Evolutionary conservation across 2,113 vertebrate genomes (phyloP).

Genomic region (Pomatorhinus ruficollis): DNA sequence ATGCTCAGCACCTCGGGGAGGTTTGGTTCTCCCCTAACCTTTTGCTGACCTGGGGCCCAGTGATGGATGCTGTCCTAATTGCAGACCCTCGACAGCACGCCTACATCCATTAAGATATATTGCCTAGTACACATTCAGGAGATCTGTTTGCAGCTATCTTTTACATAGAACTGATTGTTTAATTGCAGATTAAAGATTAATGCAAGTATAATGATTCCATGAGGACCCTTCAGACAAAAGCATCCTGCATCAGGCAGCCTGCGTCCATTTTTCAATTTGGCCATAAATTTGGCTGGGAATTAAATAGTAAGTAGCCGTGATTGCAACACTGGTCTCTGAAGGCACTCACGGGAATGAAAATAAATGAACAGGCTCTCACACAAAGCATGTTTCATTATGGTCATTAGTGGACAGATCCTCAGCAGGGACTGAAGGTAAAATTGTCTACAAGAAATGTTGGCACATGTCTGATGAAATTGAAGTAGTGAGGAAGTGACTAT

Average conservation of each 20-base stretch:
- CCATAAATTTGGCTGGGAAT: slow-evolving; percentile 90
- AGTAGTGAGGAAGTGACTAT: slow-evolving; percentile 17
- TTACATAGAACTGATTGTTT: slow-evolving; percentile 85
- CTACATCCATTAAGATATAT: slow-evolving; percentile 75
- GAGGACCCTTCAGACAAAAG: slow-evolving; percentile 82
- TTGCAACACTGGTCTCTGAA: slow-evolving; percentile 84
- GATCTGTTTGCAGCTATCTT: slow-evolving; percentile 81
- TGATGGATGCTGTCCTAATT: slow-evolving; percentile 75
- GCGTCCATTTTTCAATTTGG: slow-evolving; percentile 86
- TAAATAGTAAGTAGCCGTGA: slow-evolving; percentile 87
- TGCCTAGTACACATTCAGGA: slow-evolving; percentile 70
- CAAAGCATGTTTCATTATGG: slow-evolving; percentile 92
- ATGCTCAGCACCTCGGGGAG: slow-evolving; percentile 8
- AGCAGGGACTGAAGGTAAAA: slow-evolving; percentile 77
- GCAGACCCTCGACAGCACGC: neutral
- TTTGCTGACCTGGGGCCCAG: slow-evolving; percentile 56
- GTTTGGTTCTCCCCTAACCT: slow-evolving; percentile 68
- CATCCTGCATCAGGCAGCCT: slow-evolving; percentile 77
- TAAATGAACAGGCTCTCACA: slow-evolving; percentile 87
- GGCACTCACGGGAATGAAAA: slow-evolving; percentile 88
- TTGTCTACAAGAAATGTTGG: slow-evolving; percentile 75
- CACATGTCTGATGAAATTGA: slow-evolving; percentile 57
- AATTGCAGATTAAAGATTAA: slow-evolving; percentile 91
- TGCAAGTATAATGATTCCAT: slow-evolving; percentile 81
- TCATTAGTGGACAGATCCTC: slow-evolving; percentile 84